Conservation (phyloP, 64 coral and sea anemone genomes). For the Montipora sp. region DNA sequence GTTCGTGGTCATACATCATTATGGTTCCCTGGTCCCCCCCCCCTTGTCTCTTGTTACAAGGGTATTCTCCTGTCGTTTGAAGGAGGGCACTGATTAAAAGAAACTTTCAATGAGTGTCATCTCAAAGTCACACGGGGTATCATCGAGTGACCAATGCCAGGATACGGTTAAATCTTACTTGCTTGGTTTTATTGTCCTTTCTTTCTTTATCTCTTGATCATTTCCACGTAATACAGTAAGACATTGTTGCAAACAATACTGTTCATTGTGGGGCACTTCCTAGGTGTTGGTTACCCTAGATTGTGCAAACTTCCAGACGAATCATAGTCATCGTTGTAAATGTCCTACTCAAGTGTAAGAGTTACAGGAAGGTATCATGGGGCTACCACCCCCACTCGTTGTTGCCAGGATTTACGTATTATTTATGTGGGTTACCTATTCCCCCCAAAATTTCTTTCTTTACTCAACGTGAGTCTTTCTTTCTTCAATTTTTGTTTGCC, state of each 20-base stretch:
- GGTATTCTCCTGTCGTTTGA: neutral
- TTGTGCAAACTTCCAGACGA: neutral
- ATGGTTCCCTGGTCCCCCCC: neutral
- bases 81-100: neutral
- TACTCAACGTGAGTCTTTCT: too few relatives aligned
- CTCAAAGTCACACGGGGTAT: neutral
- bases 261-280: neutral
- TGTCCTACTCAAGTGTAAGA: neutral
- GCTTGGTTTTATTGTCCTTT: too few relatives aligned
- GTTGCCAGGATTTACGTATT: too few relatives aligned
- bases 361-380: neutral
- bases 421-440: too few relatives aligned
- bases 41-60: neutral
- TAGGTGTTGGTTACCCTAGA: neutral
- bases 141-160: neutral
- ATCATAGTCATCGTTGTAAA: neutral
- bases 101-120: neutral
- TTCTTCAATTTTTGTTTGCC: too few relatives aligned
- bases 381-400: too few relatives aligned
- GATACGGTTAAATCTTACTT: neutral
- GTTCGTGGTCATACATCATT: neutral
- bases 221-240: neutral
- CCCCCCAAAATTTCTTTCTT: too few relatives aligned
- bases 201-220: neutral
- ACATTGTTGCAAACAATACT: neutral